These are phyloP conservation scores for Bolborhynchus lineola DNA, from an alignment of 2,113 vertebrate species.

Conservation along the genomic window DNA sequence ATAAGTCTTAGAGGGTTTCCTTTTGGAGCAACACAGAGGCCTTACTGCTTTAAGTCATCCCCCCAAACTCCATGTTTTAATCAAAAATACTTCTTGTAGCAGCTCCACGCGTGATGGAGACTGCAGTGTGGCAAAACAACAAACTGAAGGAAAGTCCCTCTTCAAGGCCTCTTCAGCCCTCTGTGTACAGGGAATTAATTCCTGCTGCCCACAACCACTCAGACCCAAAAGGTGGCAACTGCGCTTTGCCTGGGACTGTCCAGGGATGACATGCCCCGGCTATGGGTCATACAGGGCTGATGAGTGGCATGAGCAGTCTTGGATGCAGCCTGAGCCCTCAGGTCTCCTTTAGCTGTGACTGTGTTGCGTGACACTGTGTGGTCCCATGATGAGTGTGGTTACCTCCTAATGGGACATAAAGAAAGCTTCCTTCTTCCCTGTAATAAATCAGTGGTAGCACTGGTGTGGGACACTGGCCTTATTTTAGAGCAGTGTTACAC, in stretches of 20 bases:
- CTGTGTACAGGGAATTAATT: background rate
- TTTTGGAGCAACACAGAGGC: background rate
- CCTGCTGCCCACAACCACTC: accelerated
- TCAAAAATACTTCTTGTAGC: background rate
- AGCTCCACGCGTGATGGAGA: background rate
- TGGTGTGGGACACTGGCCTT: background rate
- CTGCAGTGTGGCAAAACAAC: background rate
- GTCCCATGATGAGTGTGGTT: background rate
- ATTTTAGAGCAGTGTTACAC: background rate
- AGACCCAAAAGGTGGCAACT: background rate
- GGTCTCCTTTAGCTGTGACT: background rate
- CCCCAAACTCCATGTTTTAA: background rate
- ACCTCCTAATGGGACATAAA: background rate
- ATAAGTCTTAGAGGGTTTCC: background rate
- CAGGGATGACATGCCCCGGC: accelerated
- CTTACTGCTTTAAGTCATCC: background rate
- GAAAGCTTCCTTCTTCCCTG: background rate
- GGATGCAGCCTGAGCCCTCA: background rate
- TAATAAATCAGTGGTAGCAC: background rate
- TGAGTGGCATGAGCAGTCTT: accelerated
- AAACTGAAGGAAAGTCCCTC: background rate
- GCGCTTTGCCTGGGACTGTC: accelerated
- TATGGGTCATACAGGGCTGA: background rate
- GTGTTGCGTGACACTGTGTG: background rate
- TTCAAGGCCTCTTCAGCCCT: background rate